Evolutionary conservation across 2,797 vertebrate species (phyloP).

Genomic region (Gymnothorax reevesii): DNA sequence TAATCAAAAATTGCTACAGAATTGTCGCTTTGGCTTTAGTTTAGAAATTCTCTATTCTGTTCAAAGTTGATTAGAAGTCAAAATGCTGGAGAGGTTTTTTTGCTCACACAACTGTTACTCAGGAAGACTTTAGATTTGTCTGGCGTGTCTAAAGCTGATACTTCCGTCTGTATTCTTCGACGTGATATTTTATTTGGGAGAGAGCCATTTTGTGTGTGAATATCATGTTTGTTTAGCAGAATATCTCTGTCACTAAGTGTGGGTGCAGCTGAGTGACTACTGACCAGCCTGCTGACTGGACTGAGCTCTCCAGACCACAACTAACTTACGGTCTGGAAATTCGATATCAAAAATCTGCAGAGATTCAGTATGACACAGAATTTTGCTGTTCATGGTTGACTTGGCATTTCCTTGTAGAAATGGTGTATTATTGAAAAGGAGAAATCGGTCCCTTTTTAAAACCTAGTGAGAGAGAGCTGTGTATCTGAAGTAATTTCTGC

Average conservation of each 20-base stretch:
- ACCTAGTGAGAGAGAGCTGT: background rate
- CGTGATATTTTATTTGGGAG: background rate
- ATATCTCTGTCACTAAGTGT: background rate
- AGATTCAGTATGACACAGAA: slow-evolving; percentile 36
- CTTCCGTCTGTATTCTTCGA: background rate
- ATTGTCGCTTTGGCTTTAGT: background rate
- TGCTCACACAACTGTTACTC: background rate
- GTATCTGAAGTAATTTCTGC: background rate
- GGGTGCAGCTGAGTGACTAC: slow-evolving; percentile 45
- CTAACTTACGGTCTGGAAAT: slow-evolving; percentile 42
- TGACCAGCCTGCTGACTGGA: slow-evolving; percentile 54
- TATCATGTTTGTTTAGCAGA: background rate
- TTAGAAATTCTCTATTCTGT: background rate
- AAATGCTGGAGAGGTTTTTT: background rate
- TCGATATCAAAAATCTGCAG: slow-evolving; percentile 50
- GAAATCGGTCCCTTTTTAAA: background rate
- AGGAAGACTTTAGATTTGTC: background rate
- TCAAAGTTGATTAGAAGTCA: background rate
- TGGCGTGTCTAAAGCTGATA: background rate
- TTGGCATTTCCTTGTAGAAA: background rate
- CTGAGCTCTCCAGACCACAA: slow-evolving; percentile 48
- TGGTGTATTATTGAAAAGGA: background rate
- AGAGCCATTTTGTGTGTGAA: background rate
- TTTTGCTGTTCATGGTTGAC: slow-evolving; percentile 26
- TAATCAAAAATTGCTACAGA: background rate